Conservation (phyloP, 2,888 invertebrate species). For the Aromia moschata region DNA sequence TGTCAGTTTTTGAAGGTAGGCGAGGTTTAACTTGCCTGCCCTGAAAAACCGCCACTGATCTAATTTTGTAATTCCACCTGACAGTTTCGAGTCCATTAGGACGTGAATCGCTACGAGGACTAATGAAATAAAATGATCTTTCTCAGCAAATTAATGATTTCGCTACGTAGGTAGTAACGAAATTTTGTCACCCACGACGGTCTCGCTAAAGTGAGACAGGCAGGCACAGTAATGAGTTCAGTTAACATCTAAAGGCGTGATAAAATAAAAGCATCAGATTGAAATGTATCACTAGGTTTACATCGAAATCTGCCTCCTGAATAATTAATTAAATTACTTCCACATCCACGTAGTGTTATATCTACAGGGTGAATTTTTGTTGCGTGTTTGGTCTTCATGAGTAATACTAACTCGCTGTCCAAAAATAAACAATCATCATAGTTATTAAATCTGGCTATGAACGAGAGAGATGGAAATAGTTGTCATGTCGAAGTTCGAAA, state of each 20-base stretch:
- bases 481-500: too few relatives aligned
- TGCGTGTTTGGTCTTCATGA: too few relatives aligned
- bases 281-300: background rate
- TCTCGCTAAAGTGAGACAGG: background rate
- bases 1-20: too few relatives aligned
- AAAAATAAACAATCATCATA: too few relatives aligned
- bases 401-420: too few relatives aligned
- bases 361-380: too few relatives aligned
- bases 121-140: background rate
- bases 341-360: too few relatives aligned
- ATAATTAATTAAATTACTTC: conserved; percentile 4
- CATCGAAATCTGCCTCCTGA: background rate
- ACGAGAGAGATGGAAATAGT: too few relatives aligned
- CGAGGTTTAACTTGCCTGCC: too few relatives aligned
- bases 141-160: background rate
- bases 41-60: too few relatives aligned
- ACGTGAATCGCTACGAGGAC: background rate
- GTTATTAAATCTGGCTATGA: too few relatives aligned
- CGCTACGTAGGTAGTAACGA: background rate
- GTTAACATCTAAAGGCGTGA: conserved; percentile 1
- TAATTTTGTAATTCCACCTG: conserved; percentile 3
- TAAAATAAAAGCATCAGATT: conserved; percentile 7
- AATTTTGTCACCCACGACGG: background rate
- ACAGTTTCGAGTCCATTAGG: background rate
- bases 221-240: conserved; percentile 5